Evolutionary conservation across 2,113 vertebrate genomes (phyloP), one percentile per base, ranked within the genome.

Genomic region (Chamaetylas fuelleborni): DNA sequence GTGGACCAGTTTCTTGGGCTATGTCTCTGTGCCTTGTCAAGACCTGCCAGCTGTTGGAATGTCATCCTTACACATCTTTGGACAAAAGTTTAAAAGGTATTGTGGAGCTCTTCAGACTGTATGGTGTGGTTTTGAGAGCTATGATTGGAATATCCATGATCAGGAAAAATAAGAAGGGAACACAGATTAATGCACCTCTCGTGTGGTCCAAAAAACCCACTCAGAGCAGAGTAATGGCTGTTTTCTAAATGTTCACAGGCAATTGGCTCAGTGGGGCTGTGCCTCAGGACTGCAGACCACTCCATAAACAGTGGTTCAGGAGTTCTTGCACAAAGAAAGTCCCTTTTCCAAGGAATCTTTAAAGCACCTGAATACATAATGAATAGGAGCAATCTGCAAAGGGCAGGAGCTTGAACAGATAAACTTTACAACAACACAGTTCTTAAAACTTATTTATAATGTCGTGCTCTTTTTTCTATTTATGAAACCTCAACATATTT

Each of bases 391-490:
- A 33, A 60, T 74, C 56, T 77, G 76, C 66, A 81, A 92, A 95
- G 74, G 71, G 47, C 79, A 78, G 74, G 71, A 83, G 56, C 71
- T 80, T 9, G 1, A 51, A 53, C 80, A 83, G 88, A 71, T 92
- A 79, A 94, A 82, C 61, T 85, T 89, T 77, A 45, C 40, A 69
- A 23, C 76, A 85, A 91, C 58, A 67, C 28, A 72, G 86, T 86
- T 86, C 74, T 48, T 91, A 88, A 92, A 58, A 56, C 22, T 78
- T 78, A 81, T 78, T 96, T 92, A 81, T 83, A 83, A 74, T 54
- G 31, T 51, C 19, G 8, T 19, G 31, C 14, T 92, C 60, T 58
- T 80, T 43, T 87, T 91, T 78, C 71, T 86, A 1, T 80, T 95
- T 86, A 66, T 82, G 54, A 72, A 76, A 92, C 66, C 12, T 50